Conservation (phyloP, 2,797 vertebrate genomes). For the Ptychadena robeensis region DNA sequence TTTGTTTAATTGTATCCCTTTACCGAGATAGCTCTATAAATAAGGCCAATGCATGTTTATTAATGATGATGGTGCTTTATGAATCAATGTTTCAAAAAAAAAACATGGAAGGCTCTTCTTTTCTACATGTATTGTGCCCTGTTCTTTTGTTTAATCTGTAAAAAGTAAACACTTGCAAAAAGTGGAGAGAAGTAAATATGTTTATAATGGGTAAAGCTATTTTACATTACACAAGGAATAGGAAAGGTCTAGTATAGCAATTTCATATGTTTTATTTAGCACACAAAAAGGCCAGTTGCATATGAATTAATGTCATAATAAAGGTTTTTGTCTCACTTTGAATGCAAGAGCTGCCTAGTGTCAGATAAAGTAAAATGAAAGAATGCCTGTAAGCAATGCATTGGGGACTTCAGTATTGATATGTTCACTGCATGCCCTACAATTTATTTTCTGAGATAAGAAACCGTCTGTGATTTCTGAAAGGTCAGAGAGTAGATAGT, state of each 20-base stretch:
- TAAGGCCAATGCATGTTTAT: too few species aligned
- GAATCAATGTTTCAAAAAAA: too few species aligned
- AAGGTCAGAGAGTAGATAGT: slow-evolving; percentile 46
- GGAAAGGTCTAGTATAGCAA: background rate
- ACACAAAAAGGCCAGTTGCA: slow-evolving; percentile 15
- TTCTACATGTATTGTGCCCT: too few species aligned
- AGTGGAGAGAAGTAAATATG: background rate
- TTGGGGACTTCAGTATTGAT: slow-evolving; percentile 21
- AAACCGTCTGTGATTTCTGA: slow-evolving; percentile 39
- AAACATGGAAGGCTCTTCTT: too few species aligned
- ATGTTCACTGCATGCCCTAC: slow-evolving; percentile 17
- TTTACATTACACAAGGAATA: background rate
- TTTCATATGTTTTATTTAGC: slow-evolving; percentile 8
- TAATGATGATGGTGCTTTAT: too few species aligned
- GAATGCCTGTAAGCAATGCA: slow-evolving; percentile 1
- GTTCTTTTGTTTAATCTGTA: too few species aligned
- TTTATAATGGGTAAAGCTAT: too few species aligned
- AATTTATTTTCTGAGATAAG: slow-evolving; percentile 50
- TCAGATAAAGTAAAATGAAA: slow-evolving; percentile 5
- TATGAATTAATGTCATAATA: slow-evolving; percentile 12
- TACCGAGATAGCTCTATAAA: too few species aligned
- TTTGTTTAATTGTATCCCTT: too few species aligned
- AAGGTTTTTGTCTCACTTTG: slow-evolving; percentile 10
- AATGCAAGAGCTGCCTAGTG: slow-evolving; percentile 18
- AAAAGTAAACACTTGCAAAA: too few species aligned